These are phyloP conservation scores for Phoeniculus purpureus DNA, from an alignment of 2,797 vertebrate genomes.

Conservation along the genomic window DNA sequence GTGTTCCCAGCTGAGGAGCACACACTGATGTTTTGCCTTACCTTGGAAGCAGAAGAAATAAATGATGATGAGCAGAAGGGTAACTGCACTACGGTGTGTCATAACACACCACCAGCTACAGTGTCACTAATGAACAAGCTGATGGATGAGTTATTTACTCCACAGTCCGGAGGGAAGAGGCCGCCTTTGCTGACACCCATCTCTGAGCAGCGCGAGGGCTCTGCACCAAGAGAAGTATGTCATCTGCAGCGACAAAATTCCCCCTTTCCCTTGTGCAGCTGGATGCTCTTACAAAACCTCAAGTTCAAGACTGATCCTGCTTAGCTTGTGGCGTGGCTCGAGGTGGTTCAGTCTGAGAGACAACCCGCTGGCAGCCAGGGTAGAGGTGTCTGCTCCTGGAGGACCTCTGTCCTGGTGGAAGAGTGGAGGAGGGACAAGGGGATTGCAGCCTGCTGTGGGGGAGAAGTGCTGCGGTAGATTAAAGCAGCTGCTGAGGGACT, in stretches of 20 bases:
- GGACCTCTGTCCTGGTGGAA: not conserved
- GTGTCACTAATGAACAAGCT: constrained; percentile 11
- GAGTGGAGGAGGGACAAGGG: constrained; percentile 3
- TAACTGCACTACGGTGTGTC: not conserved
- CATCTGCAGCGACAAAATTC: not conserved
- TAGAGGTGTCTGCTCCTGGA: not conserved
- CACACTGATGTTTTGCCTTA: not conserved
- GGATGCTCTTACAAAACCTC: not conserved
- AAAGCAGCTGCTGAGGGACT: constrained; percentile 67
- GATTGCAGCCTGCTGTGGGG: constrained; percentile 22
- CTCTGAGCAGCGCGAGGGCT: not conserved
- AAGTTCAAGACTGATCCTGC: not conserved
- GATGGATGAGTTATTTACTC: constrained; percentile 42
- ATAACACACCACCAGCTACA: not conserved
- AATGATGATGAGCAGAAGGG: constrained; percentile 23
- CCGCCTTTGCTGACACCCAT: not conserved
- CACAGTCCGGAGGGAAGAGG: not conserved
- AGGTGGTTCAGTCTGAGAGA: not conserved
- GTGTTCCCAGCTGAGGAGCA: not conserved
- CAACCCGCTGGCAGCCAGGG: not conserved
- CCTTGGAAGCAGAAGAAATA: constrained; percentile 33
- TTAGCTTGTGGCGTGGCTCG: not conserved
- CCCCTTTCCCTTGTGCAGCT: not conserved
- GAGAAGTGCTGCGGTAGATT: constrained; percentile 44
- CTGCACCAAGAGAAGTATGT: not conserved